These are phyloP conservation scores for Drosophila suzukii DNA, from an alignment of 1,140 invertebrate species.

Conservation along the genomic window DNA sequence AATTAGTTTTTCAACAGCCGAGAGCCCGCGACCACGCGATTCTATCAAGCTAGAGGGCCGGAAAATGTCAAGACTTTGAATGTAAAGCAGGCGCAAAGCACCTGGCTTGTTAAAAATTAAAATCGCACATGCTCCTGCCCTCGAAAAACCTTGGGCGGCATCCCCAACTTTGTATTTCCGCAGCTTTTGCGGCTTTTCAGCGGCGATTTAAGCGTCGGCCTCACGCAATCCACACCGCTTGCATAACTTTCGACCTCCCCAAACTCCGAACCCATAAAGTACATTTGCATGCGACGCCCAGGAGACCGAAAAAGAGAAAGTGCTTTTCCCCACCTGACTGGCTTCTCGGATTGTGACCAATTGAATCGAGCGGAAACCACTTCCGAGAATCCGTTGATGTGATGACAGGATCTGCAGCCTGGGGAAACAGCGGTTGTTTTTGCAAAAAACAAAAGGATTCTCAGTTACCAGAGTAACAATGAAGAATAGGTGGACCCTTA, in stretches of 20 bases:
- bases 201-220: constrained; percentile 53
- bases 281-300: constrained; percentile 71
- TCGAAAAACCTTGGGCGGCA: constrained; percentile 8
- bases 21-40: constrained; percentile 13
- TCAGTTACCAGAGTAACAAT: no score
- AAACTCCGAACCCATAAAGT: constrained; percentile 37
- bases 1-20: constrained; percentile 66
- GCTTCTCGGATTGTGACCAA: constrained; percentile 6
- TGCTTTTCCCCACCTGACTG: constrained; percentile 6
- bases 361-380: constrained; percentile 27
- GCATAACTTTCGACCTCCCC: constrained; percentile 55
- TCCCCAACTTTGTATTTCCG: constrained; percentile 29
- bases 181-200: constrained; percentile 35
- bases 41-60: constrained; percentile 20
- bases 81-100: constrained; percentile 34
- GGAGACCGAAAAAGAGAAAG: constrained; percentile 34
- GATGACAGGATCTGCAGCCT: constrained; percentile 9
- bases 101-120: constrained; percentile 68
- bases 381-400: constrained; percentile 18
- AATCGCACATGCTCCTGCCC: constrained; percentile 43
- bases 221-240: constrained; percentile 53
- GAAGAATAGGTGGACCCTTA: no score
- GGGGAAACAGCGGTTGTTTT: not conserved
- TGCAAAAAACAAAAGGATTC: not conserved
- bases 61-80: constrained; percentile 32